Conservation (phyloP, 2,797 vertebrate genomes). For the Gila robusta region DNA sequence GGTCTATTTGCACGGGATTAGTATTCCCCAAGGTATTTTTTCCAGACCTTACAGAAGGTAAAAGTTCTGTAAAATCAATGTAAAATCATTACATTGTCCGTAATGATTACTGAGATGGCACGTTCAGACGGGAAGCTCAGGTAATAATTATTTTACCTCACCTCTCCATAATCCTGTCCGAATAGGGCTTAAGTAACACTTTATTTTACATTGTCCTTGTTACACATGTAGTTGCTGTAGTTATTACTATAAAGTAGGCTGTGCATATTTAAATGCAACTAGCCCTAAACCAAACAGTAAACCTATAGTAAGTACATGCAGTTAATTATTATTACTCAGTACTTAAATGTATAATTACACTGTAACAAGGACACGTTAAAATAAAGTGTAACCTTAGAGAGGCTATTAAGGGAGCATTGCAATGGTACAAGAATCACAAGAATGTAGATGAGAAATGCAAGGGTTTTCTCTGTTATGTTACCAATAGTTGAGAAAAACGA, state of each 20-base stretch:
- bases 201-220: too few species aligned
- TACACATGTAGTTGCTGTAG: background rate
- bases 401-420: background rate
- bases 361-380: background rate
- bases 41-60: too few species aligned
- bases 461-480: background rate
- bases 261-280: background rate
- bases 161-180: too few species aligned
- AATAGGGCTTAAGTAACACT: too few species aligned
- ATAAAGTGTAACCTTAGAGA: background rate
- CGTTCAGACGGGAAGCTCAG: too few species aligned
- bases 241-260: background rate
- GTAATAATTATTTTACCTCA: too few species aligned
- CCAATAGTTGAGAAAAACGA: background rate
- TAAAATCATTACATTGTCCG: too few species aligned
- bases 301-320: background rate
- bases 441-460: background rate
- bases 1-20: too few species aligned
- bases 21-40: too few species aligned
- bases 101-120: too few species aligned
- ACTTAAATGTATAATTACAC: background rate
- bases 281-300: background rate
- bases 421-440: background rate
- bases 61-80: too few species aligned
- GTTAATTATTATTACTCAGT: background rate